Conservation (phyloP, 2,888 invertebrate genomes). For the Eurytoma adleriae region DNA sequence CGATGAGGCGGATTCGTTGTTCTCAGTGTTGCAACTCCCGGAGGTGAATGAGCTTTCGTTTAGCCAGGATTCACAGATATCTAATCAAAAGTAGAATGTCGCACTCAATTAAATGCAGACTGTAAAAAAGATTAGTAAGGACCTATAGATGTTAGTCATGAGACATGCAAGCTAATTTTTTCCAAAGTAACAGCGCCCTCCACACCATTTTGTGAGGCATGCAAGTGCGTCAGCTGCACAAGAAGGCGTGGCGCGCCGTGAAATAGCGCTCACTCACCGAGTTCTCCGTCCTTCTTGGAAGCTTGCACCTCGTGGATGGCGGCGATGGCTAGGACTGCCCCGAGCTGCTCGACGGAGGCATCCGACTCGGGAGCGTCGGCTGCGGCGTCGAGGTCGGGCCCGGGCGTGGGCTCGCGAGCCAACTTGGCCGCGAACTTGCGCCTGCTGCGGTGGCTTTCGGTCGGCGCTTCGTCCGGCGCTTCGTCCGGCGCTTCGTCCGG, state of each 20-base stretch:
- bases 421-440: conserved; percentile 66
- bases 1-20: conserved; percentile 2
- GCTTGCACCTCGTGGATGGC: conserved; percentile 39
- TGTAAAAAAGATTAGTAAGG: conserved; percentile 55
- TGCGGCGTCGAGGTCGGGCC: conserved; percentile 63
- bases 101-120: conserved; percentile 56
- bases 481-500: conserved; percentile 57
- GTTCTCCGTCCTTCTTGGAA: conserved; percentile 38
- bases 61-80: conserved; percentile 49
- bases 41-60: conserved; percentile 48
- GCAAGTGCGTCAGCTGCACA: neutral
- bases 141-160: conserved; percentile 49
- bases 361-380: conserved; percentile 4
- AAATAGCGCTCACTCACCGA: conserved; percentile 34
- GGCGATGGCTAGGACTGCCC: conserved; percentile 28
- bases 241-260: neutral
- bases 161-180: conserved; percentile 12
- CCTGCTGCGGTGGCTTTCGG: conserved; percentile 61
- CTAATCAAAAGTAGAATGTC: conserved; percentile 57
- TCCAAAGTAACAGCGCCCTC: neutral
- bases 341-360: conserved; percentile 36
- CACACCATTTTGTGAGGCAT: neutral
- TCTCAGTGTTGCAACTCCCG: conserved; percentile 44
- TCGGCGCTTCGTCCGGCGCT: neutral
- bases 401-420: conserved; percentile 69